phyloP scores from a whole-genome alignment of 2,797 vertebrate genomes.

The Rhinophrynus dorsalis region DNA sequence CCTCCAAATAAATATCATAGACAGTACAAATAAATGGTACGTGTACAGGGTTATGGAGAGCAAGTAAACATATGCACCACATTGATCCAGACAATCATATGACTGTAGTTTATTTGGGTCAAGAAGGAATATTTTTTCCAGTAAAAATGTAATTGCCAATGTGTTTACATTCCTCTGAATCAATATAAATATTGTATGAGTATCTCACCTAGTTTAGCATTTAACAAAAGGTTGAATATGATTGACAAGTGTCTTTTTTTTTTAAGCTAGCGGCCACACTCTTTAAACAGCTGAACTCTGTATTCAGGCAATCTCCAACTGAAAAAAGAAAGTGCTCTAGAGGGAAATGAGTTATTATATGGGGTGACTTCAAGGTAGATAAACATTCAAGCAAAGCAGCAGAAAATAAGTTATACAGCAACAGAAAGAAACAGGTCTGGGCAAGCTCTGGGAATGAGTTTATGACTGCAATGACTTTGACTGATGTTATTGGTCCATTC shows the following conservation, averaged over 20 bases:
- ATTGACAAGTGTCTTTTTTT: not conserved
- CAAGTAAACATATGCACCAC: constrained; percentile 6
- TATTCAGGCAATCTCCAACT: not conserved
- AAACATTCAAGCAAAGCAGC: no score
- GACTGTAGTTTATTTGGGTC: constrained; percentile 20
- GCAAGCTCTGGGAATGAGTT: no score
- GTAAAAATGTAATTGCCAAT: constrained; percentile 22
- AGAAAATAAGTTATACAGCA: no score
- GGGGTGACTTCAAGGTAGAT: no score
- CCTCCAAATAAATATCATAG: constrained; percentile 7
- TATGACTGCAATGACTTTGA: no score
- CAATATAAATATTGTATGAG: constrained; percentile 38
- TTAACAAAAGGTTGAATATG: constrained; percentile 16
- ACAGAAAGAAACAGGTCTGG: no score
- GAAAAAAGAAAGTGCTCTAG: no score
- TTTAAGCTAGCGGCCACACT: not conserved
- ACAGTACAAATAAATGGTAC: constrained; percentile 3
- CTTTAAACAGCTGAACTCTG: not conserved
- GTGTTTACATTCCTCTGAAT: constrained; percentile 30
- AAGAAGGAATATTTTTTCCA: constrained; percentile 23
- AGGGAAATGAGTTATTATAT: no score
- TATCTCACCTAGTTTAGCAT: constrained; percentile 14
- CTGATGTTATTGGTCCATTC: no score
- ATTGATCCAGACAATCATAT: constrained; percentile 27
- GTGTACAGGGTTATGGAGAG: not conserved